Evolutionary conservation across 1,140 invertebrate genomes (phyloP), one percentile per base, ranked within the genome.

Genomic region (Steinernema feltiae): DNA sequence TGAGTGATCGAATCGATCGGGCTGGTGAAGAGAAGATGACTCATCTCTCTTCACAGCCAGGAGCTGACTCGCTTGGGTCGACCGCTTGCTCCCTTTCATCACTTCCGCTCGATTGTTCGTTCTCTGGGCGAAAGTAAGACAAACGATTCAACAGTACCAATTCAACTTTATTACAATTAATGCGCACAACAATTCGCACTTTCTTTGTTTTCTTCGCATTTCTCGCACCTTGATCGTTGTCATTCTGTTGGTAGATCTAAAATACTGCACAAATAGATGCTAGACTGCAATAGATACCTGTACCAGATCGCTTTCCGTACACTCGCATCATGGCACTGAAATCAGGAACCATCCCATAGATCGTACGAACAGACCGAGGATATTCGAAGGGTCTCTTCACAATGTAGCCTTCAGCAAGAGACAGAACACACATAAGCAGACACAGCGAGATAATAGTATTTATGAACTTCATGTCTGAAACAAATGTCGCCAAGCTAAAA

Each of bases 241-340:
- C 35, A 41, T 18, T 15, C 53, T 27, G 53, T n/a, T 21, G 24
- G 12, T 15, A 63, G 24, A 17, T 63, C 53, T 63, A 27, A 63
- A 63, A 63, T 63, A n/a, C 24, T 27, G 12, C 53, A n/a, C 24
- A 27, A 17, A 15, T 63, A 7, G 53, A 27, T 15, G 24, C 24
- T n/a, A 15, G 7, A 3, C 53, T 63, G 24, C 7, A 27, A 63
- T 15, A 15, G 24, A 3, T 63, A 63, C 53, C 53, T 27, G 53
- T 17, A 63, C 24, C 53, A 7, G 53, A 63, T 63, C 53, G 12
- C 53, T 63, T 63, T 15, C 53, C 53, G 53, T 63, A 63, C 53
- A 63, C 53, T 21, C 53, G 7, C 53, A 63, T 63, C 53, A 63
- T 63, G 53, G 53, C 53, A 27, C 53, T 63, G 53, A 63, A 63